Evolutionary conservation across 1,140 invertebrate genomes (phyloP), one percentile per base, ranked within the genome.

Genomic region (Temnothorax nylanderi): DNA sequence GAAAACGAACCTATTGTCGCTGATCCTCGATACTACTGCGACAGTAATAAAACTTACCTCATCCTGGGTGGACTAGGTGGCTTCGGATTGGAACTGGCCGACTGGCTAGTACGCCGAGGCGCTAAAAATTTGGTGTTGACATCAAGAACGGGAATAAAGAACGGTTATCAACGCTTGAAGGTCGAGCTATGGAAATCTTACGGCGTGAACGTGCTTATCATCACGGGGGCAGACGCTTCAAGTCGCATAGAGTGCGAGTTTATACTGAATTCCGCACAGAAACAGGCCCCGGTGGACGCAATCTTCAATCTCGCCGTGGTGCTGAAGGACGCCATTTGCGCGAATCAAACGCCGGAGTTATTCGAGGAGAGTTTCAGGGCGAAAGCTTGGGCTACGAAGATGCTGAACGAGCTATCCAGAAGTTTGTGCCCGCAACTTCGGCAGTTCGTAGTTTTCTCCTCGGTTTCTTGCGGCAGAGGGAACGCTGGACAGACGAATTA

Each of bases 401-500:
- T 94, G 13, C 85, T 97, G 2, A 96, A 97, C 80, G 88, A 94
- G 86, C 21, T 96, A 0, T 95, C 96, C 0, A 94, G 96, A 82
- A 94, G 92, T 67, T 82, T 96, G 62, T 96, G 96, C 88, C 95
- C 96, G 1, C 41, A 94, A 16, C 93, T 96, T 32, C 88, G 94
- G 54, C 93, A 96, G 41, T 97, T 97, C 82, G 96, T 96, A 10
- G 96, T 97, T 0, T 98, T 98, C 92, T 98, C 98, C 2, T 98
- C 97, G 13, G 96, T 98, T 4, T 96, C 96, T 67, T 97, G 97
- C 93, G 97, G 98, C 7, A 95, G 97, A 85, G 98, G 98, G 65
- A 98, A 98, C 93, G 95, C 96, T 72, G 98, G 97, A 3, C 98
- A 98, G 92, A 96, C 96, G 0, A 98, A 98, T 93, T 98, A 98